Conservation (phyloP, 2,113 vertebrate species). For the Tychaedon coryphoeus region DNA sequence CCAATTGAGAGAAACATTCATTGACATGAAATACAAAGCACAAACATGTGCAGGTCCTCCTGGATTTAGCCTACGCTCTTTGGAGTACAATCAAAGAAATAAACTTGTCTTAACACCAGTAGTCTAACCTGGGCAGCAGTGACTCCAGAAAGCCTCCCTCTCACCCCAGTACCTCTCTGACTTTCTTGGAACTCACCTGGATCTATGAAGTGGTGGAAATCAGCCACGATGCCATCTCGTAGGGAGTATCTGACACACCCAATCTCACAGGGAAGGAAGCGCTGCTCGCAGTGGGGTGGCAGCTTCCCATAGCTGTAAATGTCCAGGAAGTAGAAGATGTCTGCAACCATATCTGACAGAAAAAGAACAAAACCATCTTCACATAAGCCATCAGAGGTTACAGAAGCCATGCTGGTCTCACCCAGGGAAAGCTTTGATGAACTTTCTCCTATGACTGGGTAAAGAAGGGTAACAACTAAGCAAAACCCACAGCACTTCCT, state of each 20-base stretch:
- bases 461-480: not conserved
- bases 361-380: not conserved
- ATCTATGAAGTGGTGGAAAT: slow-evolving; percentile 79
- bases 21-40: not conserved
- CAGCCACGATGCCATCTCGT: slow-evolving; percentile 66
- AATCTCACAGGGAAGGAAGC: slow-evolving; percentile 81
- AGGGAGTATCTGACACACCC: slow-evolving; percentile 78
- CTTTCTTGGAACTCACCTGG: slow-evolving; percentile 61
- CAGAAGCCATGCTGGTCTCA: not conserved
- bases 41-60: not conserved
- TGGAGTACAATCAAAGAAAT: not conserved
- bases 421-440: not conserved
- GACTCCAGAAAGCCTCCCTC: not conserved
- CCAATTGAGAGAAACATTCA: not conserved
- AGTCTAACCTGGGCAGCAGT: not conserved
- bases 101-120: not conserved
- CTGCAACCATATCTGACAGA: slow-evolving; percentile 60
- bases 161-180: not conserved
- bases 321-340: slow-evolving; percentile 77
- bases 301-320: slow-evolving; percentile 79
- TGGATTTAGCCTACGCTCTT: not conserved
- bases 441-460: not conserved
- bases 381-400: not conserved
- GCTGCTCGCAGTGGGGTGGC: slow-evolving; percentile 72
- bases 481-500: not conserved